phyloP scores from a whole-genome alignment of 2,797 vertebrate genomes.

The Merluccius polli region DNA sequence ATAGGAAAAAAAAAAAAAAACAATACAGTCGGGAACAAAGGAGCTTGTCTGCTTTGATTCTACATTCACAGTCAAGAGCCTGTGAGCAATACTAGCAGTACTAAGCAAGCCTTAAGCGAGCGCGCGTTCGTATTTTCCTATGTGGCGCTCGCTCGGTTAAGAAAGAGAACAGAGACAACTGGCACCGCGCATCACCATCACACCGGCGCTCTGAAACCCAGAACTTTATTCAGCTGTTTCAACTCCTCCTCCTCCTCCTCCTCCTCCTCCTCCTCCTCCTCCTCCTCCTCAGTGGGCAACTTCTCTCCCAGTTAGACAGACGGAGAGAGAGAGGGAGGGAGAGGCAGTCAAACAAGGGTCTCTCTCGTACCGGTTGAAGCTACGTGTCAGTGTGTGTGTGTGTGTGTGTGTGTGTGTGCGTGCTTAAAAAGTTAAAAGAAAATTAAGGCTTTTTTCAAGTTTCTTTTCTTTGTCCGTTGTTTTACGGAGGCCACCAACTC shows the following conservation, averaged over 20 bases:
- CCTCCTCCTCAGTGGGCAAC: background rate
- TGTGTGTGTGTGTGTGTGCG: background rate
- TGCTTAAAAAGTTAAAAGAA: conserved; percentile 35
- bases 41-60: background rate
- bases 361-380: background rate
- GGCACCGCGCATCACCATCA: background rate
- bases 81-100: background rate
- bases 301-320: background rate
- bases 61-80: background rate
- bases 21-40: background rate
- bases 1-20: background rate
- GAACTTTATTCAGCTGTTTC: background rate
- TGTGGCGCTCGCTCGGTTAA: background rate
- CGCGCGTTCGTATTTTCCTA: background rate
- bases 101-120: background rate
- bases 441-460: conserved; percentile 36
- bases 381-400: background rate
- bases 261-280: background rate
- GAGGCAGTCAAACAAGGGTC: background rate
- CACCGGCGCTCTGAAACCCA: background rate
- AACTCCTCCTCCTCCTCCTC: background rate
- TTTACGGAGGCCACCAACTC: conserved; percentile 39
- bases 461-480: conserved; percentile 21
- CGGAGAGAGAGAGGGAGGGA: background rate
- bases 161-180: background rate